Evolutionary conservation across 2,113 vertebrate genomes (phyloP).

Genomic region (Lanius ludovicianus): DNA sequence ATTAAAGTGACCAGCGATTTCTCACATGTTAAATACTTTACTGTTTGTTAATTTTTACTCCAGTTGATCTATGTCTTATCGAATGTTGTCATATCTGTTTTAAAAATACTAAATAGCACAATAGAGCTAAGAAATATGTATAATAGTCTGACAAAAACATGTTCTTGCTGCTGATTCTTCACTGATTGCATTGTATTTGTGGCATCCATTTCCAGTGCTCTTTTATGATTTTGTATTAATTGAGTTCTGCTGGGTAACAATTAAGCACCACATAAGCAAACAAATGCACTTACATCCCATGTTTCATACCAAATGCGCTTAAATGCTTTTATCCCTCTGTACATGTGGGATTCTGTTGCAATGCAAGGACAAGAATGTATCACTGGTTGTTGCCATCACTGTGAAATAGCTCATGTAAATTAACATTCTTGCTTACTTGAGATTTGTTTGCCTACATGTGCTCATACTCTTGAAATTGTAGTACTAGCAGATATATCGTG

Average conservation of each 20-base stretch:
- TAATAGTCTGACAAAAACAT: neutral
- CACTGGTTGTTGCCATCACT: fast-evolving
- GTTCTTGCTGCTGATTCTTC: neutral
- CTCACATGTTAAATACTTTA: neutral
- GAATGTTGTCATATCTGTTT: neutral
- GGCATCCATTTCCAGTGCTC: neutral
- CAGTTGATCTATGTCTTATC: neutral
- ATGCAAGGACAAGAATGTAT: neutral
- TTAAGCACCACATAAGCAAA: neutral
- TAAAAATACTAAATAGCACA: neutral
- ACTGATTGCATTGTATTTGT: neutral
- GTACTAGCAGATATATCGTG: neutral
- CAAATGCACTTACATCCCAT: neutral
- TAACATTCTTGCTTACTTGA: neutral
- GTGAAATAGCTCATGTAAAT: neutral
- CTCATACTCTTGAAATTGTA: neutral
- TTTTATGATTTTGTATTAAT: neutral
- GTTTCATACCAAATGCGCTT: neutral
- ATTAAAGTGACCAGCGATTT: neutral
- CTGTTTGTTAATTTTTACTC: neutral
- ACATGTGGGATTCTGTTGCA: neutral
- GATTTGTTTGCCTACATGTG: neutral
- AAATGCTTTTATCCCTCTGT: neutral
- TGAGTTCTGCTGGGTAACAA: neutral
- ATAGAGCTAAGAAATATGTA: neutral